Conservation (phyloP, 2,797 vertebrate genomes). For the Rousettus madagascariensis region DNA sequence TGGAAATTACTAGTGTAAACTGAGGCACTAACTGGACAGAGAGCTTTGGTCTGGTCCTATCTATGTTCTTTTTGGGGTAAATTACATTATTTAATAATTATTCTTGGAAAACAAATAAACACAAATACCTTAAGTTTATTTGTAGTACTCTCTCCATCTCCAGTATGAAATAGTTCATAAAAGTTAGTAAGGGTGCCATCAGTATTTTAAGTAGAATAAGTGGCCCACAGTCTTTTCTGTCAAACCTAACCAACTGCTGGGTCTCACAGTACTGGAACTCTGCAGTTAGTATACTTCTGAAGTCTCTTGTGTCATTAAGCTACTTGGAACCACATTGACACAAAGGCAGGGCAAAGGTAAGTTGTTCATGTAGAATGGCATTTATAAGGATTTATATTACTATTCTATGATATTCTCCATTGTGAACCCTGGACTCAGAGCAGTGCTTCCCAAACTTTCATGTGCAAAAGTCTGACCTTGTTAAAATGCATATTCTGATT, state of each 20-base stretch:
- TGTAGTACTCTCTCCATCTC: background rate
- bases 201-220: background rate
- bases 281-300: background rate
- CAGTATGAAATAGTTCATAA: slow-evolving; percentile 19
- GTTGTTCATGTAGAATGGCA: background rate
- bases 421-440: background rate
- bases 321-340: background rate
- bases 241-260: background rate
- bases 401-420: background rate
- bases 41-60: background rate
- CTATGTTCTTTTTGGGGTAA: background rate
- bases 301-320: background rate
- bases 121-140: background rate
- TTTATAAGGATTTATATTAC: background rate
- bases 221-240: background rate
- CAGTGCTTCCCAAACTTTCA: background rate
- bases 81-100: slow-evolving; percentile 17
- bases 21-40: background rate
- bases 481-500: slow-evolving; percentile 30
- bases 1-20: slow-evolving; percentile 35
- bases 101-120: background rate
- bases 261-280: background rate
- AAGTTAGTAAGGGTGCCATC: background rate
- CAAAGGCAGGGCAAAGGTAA: background rate
- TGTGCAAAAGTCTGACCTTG: background rate